Evolutionary conservation across 2,888 invertebrate genomes (phyloP), one percentile per base, ranked within the genome.

Genomic region (Cyrtodaria siliqua): DNA sequence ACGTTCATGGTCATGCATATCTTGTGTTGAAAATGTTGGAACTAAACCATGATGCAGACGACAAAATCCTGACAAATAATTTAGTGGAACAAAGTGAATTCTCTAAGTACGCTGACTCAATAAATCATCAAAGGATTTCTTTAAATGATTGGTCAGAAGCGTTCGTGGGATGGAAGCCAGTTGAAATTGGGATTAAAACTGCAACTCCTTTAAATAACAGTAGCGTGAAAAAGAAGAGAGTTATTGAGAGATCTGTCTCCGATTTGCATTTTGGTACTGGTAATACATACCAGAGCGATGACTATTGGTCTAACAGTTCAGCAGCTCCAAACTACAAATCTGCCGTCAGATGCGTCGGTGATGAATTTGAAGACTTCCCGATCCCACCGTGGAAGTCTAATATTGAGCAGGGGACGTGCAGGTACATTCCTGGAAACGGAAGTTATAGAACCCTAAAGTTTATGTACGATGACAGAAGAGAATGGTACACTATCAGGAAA

Each of bases 391-490:
- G 90, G 89, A 89, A 89, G 72, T 86, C 86, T 14, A 85, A 87
- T 57, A 88, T 90, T 1, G 91, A 91, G 69, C 88, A 89, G n/a
- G 85, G 84, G 12, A 90, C 91, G 0, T 90, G 86, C 66, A 79
- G 89, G 24, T 91, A 91, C 64, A 82, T 91, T 18, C 80, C 84
- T 18, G 87, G 90, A 62, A 90, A 89, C 64, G 90, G 89, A 3
- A 84, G 84, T 55, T 90, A 90, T 60, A 74, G 90, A 56, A 83
- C 83, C 6, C 60, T 78, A n/a, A 91, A 91, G 64, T 82, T 87
- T 40, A 69, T 86, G 64, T 82, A 79, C 56, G 82, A 79, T 29
- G 82, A 86, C 6, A 69, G 82, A 38, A 80, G 76, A 59, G 85
- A 88, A 18, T 86, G 86, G 86, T 81, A 77, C 23, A 79, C 83